Conservation (phyloP, 2,113 vertebrate species). For the Sakesphorus luctuosus region DNA sequence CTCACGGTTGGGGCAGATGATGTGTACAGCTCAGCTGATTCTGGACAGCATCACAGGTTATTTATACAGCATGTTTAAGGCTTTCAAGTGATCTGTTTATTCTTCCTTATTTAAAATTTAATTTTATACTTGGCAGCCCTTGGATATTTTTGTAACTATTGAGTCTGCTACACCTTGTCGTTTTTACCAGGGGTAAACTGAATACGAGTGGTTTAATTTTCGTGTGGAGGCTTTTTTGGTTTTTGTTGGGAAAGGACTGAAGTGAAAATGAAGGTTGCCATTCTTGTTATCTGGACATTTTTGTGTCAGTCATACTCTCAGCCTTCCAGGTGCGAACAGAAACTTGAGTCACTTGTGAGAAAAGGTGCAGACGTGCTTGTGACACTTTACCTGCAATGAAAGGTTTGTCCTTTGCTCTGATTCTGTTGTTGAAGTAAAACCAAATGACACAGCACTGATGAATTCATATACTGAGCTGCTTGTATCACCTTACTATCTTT, state of each 20-base stretch:
- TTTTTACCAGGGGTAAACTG: not conserved
- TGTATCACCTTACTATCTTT: not conserved
- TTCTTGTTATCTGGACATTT: not conserved
- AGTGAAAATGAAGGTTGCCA: not conserved
- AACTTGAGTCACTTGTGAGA: conserved; percentile 35
- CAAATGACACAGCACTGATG: not conserved
- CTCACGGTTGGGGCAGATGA: conserved; percentile 34
- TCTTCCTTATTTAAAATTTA: not conserved
- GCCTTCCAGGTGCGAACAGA: conserved; percentile 22
- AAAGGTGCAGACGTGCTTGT: conserved; percentile 4
- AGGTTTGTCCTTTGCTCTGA: not conserved
- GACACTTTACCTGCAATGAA: not conserved
- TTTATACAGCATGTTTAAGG: conserved; percentile 25
- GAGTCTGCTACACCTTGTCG: not conserved
- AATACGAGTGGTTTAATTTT: not conserved
- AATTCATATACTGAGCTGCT: not conserved
- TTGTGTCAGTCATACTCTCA: not conserved
- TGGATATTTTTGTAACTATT: not conserved
- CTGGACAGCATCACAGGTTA: conserved; percentile 50
- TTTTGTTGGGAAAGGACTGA: not conserved
- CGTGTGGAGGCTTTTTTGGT: not conserved
- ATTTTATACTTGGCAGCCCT: not conserved
- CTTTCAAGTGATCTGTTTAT: conserved; percentile 6
- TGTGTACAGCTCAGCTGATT: conserved; percentile 45
- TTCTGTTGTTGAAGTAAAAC: not conserved